Percentiles rank a stretch among this genome's conserved stretches.
These are phyloP conservation scores for Tolypeutes matacus DNA, from an alignment of 2,797 vertebrate genomes.

Conservation along the genomic window DNA sequence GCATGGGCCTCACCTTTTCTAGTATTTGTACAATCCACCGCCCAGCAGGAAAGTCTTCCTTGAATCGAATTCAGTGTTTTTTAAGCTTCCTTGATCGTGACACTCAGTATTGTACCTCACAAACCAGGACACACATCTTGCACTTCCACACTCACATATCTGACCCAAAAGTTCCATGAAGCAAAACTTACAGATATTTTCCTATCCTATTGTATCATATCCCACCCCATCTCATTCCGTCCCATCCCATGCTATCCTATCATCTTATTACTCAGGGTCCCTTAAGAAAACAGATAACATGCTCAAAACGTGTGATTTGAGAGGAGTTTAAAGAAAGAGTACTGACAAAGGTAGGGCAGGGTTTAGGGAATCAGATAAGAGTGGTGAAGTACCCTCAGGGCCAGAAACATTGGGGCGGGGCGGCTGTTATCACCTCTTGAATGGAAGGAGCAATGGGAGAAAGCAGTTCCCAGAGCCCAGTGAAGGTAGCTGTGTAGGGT, in stretches of 20 bases:
- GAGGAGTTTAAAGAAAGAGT: not conserved
- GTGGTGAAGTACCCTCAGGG: not conserved
- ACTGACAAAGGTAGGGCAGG: not conserved
- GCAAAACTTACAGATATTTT: not conserved
- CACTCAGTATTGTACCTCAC: not conserved
- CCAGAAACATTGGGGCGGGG: not conserved
- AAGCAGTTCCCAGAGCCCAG: not conserved
- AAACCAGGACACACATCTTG: not conserved
- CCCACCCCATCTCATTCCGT: no score
- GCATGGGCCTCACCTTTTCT: accelerated
- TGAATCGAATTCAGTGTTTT: not conserved
- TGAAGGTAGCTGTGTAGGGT: not conserved
- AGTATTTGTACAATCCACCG: not conserved
- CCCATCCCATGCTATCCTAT: not conserved
- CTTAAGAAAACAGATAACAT: not conserved
- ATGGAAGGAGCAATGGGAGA: not conserved
- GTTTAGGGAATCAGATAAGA: not conserved
- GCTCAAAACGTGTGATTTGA: not conserved
- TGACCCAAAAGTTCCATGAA: not conserved
- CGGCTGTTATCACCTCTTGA: no score
- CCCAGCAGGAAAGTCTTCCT: not conserved
- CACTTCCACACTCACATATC: not conserved
- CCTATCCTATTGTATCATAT: not conserved
- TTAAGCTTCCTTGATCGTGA: not conserved
- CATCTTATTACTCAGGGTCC: accelerated